Base-by-base conservation (phyloP, 2,888 invertebrate genomes). In the Odontocolon sp. region DNA sequence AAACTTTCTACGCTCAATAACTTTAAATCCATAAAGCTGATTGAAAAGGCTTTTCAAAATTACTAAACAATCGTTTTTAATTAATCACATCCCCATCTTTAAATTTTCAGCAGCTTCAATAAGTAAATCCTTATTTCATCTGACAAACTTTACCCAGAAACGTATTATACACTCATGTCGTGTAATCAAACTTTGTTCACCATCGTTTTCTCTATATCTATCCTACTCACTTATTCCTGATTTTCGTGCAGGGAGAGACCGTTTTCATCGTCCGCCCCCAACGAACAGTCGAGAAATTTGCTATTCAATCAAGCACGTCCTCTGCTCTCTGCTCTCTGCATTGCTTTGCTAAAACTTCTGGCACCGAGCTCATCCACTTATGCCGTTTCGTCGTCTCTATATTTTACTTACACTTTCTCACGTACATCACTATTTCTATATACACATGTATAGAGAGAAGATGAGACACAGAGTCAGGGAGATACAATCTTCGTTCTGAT, bases 291-390 rank as follows among this genome's bases (percentile, higher is more conserved):
- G 67, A 67, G 70, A 36, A 71, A 76, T 76, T 76, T 67, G 66
- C 71, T 61, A 76, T 76, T 76, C 76, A 71, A 76, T 76, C 76
- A 76, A 71, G 61, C 76, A 64, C 64, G 61, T 40, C 64, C 42
- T 57, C 63, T 56, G 33, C 16, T 21, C 50, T 36, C 71, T 28
- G 28, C 36, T 33, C 36, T 23, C 52, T 21, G 14, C 16, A 21
- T 31, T 28, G 47, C 50, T 28, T 38, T 56, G 61, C 54, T 56
- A 42, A 66, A 80, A 78, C 69, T 73, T 72, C 67, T 45, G 61
- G 59, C 71, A 59, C 67, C 72, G 78, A 66, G 78, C 64, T 80
- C 73, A 80, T 80, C 80, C 80, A 70, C 78, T 80, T 80, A 78
- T 75, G 67, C 76, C 75, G 70, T 70, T 78, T 76, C 63, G 66